phyloP scores from a whole-genome alignment of 1,140 invertebrate species.

The Onthophagus taurus region DNA sequence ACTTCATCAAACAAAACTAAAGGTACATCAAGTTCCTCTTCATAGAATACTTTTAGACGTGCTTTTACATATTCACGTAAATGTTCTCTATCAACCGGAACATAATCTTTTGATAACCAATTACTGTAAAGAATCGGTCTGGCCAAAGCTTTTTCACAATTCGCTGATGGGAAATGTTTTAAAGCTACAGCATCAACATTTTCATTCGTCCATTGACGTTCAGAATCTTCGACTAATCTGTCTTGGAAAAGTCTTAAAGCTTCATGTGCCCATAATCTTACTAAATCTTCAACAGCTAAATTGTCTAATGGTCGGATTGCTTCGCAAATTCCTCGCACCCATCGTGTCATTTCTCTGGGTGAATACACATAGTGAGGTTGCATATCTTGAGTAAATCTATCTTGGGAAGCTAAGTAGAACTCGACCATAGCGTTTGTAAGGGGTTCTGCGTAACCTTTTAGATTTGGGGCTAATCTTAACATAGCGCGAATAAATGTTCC shows the following conservation, averaged over 20 bases:
- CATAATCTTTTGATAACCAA: conserved; percentile 97
- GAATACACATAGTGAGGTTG: conserved; percentile 99
- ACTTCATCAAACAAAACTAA: conserved; percentile 98
- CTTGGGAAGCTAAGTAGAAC: conserved; percentile 94
- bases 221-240: conserved; percentile 86
- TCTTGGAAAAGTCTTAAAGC: conserved; percentile 95
- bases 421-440: conserved; percentile 99
- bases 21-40: conserved; percentile 98
- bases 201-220: conserved; percentile 96
- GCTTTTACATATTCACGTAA: conserved; percentile 95
- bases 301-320: conserved; percentile 91
- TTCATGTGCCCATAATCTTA: conserved; percentile 97
- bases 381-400: conserved; percentile 98
- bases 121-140: conserved; percentile 96
- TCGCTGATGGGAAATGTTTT: conserved; percentile 90
- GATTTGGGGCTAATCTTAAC: conserved; percentile 81
- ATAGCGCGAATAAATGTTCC: conserved; percentile 97
- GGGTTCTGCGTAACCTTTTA: conserved; percentile 90
- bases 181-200: conserved; percentile 91
- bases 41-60: conserved; percentile 96
- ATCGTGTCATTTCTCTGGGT: conserved; percentile 98
- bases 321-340: conserved; percentile 98
- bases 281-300: conserved; percentile 85
- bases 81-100: conserved; percentile 92
- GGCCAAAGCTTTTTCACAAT: conserved; percentile 73